These are phyloP conservation scores for Keiferia lycopersicella DNA, from an alignment of 2,888 invertebrate species.

Conservation along the genomic window DNA sequence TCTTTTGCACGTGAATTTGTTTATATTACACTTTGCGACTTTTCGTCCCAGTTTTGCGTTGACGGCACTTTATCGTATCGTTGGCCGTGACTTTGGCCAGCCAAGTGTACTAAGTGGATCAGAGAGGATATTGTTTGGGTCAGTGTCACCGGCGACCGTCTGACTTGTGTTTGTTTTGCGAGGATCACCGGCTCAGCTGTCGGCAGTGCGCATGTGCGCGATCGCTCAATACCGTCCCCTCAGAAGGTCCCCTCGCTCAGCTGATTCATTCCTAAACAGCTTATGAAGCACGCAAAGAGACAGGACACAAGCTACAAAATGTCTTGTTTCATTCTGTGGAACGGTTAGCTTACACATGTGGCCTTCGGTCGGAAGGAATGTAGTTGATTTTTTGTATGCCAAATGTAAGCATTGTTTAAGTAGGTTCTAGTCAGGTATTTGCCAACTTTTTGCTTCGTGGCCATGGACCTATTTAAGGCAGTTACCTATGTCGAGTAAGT, in stretches of 20 bases:
- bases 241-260: conserved; percentile 44
- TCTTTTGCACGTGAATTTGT: conserved; percentile 72
- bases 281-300: conserved; percentile 16
- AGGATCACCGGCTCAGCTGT: conserved; percentile 51
- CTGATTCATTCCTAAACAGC: conserved; percentile 48
- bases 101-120: conserved; percentile 1
- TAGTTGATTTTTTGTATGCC: too few relatives aligned
- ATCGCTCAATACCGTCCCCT: conserved; percentile 67
- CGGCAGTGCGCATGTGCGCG: conserved; percentile 67
- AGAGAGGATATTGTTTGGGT: conserved; percentile 49
- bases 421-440: too few relatives aligned
- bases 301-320: background rate
- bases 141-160: conserved; percentile 67
- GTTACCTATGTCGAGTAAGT: too few relatives aligned
- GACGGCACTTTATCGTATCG: background rate
- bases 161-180: conserved; percentile 71
- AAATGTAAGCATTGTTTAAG: too few relatives aligned
- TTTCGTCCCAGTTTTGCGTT: background rate
- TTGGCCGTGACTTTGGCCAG: conserved; percentile 6
- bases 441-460: too few relatives aligned
- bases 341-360: background rate
- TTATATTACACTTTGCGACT: conserved; percentile 43
- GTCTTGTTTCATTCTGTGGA: background rate
- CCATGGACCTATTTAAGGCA: too few relatives aligned
- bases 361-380: too few relatives aligned